Conservation (phyloP, 2,888 invertebrate genomes). For the Pseudococcus viburni region DNA sequence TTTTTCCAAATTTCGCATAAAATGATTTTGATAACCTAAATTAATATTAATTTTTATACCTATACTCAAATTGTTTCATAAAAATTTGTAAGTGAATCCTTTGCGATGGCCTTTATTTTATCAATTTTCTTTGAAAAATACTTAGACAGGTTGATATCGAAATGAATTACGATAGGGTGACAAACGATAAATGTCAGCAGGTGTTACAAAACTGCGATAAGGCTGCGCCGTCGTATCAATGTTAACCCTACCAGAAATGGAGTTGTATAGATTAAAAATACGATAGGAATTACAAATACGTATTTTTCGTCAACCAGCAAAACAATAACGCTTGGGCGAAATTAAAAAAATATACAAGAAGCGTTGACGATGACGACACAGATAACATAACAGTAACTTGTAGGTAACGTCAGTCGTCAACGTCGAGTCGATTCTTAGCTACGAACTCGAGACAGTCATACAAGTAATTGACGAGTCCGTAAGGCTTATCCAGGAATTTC, state of each 20-base stretch:
- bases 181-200: slow-evolving; percentile 39
- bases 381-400: slow-evolving; percentile 12
- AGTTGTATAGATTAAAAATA: neutral
- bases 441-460: neutral
- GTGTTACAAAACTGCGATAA: neutral
- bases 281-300: slow-evolving; percentile 4
- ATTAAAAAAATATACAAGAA: neutral
- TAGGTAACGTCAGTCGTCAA: neutral
- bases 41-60: too few relatives aligned
- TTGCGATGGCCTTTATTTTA: neutral
- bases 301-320: neutral
- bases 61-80: neutral
- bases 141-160: neutral
- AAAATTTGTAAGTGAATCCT: neutral
- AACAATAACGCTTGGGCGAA: neutral
- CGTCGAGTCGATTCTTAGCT: neutral
- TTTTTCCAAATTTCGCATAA: too few relatives aligned
- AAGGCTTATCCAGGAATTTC: slow-evolving; percentile 29
- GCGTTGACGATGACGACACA: neutral
- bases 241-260: slow-evolving; percentile 6
- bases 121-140: slow-evolving; percentile 1
- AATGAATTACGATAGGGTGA: slow-evolving; percentile 20
- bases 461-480: slow-evolving; percentile 24
- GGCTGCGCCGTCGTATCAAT: neutral
- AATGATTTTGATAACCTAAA: too few relatives aligned